Percentiles rank a stretch among this genome's conserved stretches.
These are phyloP conservation scores for Sternotherus odoratus DNA, from an alignment of 2,797 vertebrate genomes.

Conservation along the genomic window DNA sequence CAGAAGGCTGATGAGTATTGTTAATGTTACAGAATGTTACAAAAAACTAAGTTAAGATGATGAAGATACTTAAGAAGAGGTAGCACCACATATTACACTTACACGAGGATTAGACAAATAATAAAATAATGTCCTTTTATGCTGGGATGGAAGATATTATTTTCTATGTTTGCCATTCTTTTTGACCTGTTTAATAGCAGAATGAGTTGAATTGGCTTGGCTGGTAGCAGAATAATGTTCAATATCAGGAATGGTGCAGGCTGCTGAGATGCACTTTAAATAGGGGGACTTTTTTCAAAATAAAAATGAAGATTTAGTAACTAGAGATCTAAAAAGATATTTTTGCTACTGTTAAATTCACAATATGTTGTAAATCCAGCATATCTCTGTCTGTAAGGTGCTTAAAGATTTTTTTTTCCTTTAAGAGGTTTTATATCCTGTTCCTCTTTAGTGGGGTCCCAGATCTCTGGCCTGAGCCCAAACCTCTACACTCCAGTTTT, in stretches of 20 bases:
- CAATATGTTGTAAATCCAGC: not conserved
- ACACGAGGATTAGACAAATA: conserved; percentile 56
- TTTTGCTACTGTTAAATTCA: not conserved
- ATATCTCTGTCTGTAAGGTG: not conserved
- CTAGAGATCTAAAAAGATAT: not conserved
- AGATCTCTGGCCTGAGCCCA: not conserved
- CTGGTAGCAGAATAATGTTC: conserved; percentile 48
- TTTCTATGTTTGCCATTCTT: conserved; percentile 40
- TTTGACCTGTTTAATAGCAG: not conserved
- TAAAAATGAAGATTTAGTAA: not conserved
- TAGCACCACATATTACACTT: conserved; percentile 39
- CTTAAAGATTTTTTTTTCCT: not conserved
- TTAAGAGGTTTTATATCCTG: not conserved
- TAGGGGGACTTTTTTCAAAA: conserved; percentile 18
- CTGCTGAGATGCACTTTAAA: conserved; percentile 3
- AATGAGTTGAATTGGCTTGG: conserved; percentile 9
- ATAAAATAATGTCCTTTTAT: conserved; percentile 46
- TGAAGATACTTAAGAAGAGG: conserved; percentile 54
- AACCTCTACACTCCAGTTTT: not conserved
- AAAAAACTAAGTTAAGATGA: conserved; percentile 62
- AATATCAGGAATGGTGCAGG: rapidly evolving
- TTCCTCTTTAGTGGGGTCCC: not conserved
- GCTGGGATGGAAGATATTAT: not conserved
- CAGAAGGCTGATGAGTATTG: conserved; percentile 6
- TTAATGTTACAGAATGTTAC: conserved; percentile 68